These are phyloP conservation scores for Prosopocoilus inquinatus DNA, from an alignment of 2,888 invertebrate genomes.

Conservation along the genomic window DNA sequence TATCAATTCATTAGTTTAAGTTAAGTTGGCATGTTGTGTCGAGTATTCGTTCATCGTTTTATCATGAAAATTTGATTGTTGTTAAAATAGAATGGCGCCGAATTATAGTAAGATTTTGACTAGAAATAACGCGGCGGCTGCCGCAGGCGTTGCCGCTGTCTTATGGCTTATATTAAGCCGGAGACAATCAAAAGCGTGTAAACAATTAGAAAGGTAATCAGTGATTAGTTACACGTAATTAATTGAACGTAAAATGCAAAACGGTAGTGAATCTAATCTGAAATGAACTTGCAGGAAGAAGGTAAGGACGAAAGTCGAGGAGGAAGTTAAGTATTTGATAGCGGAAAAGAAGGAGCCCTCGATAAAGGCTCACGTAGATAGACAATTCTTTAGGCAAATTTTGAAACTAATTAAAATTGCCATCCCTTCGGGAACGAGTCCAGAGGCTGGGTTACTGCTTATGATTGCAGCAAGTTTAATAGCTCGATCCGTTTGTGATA, in stretches of 20 bases:
- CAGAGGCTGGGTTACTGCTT: slow-evolving; percentile 71
- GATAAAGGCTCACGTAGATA: slow-evolving; percentile 74
- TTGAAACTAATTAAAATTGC: slow-evolving; percentile 68
- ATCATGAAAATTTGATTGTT: too few relatives aligned
- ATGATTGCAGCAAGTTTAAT: slow-evolving; percentile 80
- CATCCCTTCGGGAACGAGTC: slow-evolving; percentile 74
- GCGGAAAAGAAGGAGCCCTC: slow-evolving; percentile 62
- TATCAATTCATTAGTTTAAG: too few relatives aligned
- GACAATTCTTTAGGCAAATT: slow-evolving; percentile 70
- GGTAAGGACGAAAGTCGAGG: slow-evolving; percentile 56
- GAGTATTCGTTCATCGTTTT: too few relatives aligned
- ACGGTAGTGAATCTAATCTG: too few relatives aligned
- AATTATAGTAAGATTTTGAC: slow-evolving; percentile 72
- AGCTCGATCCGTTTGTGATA: slow-evolving; percentile 88
- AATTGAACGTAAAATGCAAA: too few relatives aligned
- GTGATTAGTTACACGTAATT: not conserved
- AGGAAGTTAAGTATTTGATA: slow-evolving; percentile 78
- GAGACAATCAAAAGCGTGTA: slow-evolving; percentile 55
- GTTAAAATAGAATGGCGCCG: slow-evolving; percentile 62
- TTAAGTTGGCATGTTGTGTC: too few relatives aligned
- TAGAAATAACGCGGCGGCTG: slow-evolving; percentile 64
- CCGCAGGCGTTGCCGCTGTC: slow-evolving; percentile 63
- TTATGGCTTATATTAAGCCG: slow-evolving; percentile 59
- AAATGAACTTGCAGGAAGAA: not conserved
- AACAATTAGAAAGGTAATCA: slow-evolving; percentile 37